Evolutionary conservation across 2,797 vertebrate genomes (phyloP), one percentile per base, ranked within the genome.

Genomic region (Phylloscopus collybita): DNA sequence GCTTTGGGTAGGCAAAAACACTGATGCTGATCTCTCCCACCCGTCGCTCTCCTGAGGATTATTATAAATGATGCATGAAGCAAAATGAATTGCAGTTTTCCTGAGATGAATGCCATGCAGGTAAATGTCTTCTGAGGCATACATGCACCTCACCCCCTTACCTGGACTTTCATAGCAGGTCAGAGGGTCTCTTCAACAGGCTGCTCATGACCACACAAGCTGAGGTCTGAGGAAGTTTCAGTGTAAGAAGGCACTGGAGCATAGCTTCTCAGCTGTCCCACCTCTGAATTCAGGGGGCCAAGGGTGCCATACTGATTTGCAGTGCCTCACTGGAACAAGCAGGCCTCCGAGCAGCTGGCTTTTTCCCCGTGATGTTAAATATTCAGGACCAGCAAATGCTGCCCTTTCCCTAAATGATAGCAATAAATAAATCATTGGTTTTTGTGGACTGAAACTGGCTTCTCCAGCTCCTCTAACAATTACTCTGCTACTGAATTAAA

Each of bases 351-450:
- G 49, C 0, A 9, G 29, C 76, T 95, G 86, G 42, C n/a, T 64
- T 84, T 80, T 67, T 40, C 44, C 65, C 54, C 50, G 57, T 0
- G 0, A 30, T 47, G 49, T 93, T 96, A 93, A 95, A 94, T 93
- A 95, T 95, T 94, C 91, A 95, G 71, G 51, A 94, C 51, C 38
- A 91, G 45, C 32, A 79, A 91, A 78, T 53, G 53, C 87, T 96
- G 86, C 92, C 91, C 95, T 96, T 96, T 95, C 34, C 74, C 49
- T 93, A 91, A 95, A 93, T 71, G 78, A 87, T 40, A 56, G 86
- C 71, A 92, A 96, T 96, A 95, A 96, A 96, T 95, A 94, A 94
- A 94, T 95, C 83, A 93, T 65, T 84, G 67, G 7, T 18, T 92
- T 94, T 96, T 97, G 88, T 93, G 90, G 83, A 95, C 94, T 95